Evolutionary conservation across 2,113 vertebrate genomes (phyloP).

Genomic region (Acrocephalus kingi): DNA sequence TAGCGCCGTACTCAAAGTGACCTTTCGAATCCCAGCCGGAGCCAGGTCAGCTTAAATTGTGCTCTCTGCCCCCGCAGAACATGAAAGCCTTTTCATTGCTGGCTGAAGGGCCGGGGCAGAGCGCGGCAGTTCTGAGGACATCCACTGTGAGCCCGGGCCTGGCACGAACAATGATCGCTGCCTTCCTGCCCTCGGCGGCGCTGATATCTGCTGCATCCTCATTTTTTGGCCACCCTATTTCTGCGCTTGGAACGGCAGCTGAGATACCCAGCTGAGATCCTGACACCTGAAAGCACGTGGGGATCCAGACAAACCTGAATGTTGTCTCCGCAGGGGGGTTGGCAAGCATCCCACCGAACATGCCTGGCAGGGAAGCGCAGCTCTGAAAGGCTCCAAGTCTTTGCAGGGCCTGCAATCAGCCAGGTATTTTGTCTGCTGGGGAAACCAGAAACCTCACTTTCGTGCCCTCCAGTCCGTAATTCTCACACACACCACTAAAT

Average conservation of each 20-base stretch:
- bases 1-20: conserved; percentile 26
- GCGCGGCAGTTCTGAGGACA: not conserved
- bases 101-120: conserved; percentile 19
- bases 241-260: not conserved
- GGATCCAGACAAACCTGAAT: not conserved
- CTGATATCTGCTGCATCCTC: not conserved
- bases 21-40: conserved; percentile 54
- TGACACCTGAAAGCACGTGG: not conserved
- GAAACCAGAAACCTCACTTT: not conserved
- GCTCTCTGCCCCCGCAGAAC: conserved; percentile 51
- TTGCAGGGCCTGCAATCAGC: not conserved
- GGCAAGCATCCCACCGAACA: not conserved
- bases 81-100: conserved; percentile 49
- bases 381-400: not conserved
- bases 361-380: not conserved
- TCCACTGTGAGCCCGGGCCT: not conserved
- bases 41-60: conserved; percentile 43
- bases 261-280: not conserved
- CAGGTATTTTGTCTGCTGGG: not conserved
- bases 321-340: not conserved
- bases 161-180: not conserved
- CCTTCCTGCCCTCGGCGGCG: not conserved
- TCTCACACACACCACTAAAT: not conserved
- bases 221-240: not conserved
- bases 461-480: not conserved